Evolutionary conservation across 2,113 vertebrate species (phyloP), one percentile per base, ranked within the genome.

Genomic region (Zosterops pallidus): DNA sequence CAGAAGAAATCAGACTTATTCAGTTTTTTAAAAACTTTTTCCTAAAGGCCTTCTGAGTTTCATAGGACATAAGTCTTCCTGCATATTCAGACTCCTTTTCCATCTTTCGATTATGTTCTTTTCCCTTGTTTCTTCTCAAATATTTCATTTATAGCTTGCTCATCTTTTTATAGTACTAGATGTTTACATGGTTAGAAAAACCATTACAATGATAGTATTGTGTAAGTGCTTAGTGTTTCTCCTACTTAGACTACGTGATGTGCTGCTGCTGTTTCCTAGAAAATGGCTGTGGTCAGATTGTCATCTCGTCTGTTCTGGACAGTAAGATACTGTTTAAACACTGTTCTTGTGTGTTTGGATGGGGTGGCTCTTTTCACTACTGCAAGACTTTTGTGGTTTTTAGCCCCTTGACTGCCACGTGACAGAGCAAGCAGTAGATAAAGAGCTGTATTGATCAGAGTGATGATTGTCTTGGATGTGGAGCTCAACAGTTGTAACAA

Each of bases 281-380:
- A 96, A 88, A 96, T 94, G 62, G 47, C 94, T 97, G 89, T 95
- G 96, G 82, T 95, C 70, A 95, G 92, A 96, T 96, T 97, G 86
- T 90, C 92, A 82, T 96, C 71, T 78, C 33, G 29, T 91, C 80
- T 96, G 39, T 77, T 69, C 49, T 60, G 87, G 69, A 97, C 97
- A 97, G 94, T 94, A 33, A 93, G 90, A 94, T 76, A 95, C 53
- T 97, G 96, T 98, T 97, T 47, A 83, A 96, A 89, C 76, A 69
- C 86, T 85, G 44, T 53, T 92, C 85, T 83, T 60, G 49, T 82
- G 87, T 95, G 83, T 90, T 92, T 96, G 74, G 9, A 5, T 82
- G 83, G 79, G 95, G 56, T 95, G 95, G 95, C 95, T 78, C 96
- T 97, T 97, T 90, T 93, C 90, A 78, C 83, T 96, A 35, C 84